Base-by-base conservation (phyloP, 2,797 vertebrate genomes). In the Arrhamphus sclerolepis region DNA sequence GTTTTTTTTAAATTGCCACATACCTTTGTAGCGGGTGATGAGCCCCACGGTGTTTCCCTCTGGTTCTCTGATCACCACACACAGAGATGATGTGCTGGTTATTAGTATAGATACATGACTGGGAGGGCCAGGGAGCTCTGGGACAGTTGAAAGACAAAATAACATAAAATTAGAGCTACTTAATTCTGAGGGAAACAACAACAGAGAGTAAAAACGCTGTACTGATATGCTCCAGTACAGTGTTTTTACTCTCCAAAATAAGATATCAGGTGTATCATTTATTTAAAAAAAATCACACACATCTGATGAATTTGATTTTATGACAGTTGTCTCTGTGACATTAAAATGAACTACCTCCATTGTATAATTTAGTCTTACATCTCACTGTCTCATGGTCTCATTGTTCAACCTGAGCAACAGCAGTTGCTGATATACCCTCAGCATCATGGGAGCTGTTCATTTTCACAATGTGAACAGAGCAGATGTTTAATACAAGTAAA, bases 11-110 rank as follows among this genome's bases (percentile, higher is more conserved):
- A 43, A 39, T 10, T 54, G 19, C 10, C 57, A 59, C 79, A 14
- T 66, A 92, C 93, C 92, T 89, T 75, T 91, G 74, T 92, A 91
- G 56, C 82, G 72, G 6, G 90, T 92, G 77, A 93, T 87, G 53
- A 94, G 86, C 17, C 91, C 89, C 0, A 51, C 52, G 28, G 1
- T 38, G 50, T 50, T 43, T 0, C 79, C 70, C 2, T 83, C 78
- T n/a, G 89, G 85, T 68, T 92, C 91, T 60, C 84, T 89, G 67
- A 93, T 89, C 1, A 54, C 56, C 72, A 93, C 89, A 40, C 74
- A 82, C 56, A 94, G 65, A n/a, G 89, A 91, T 0, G 85, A 86
- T 1, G 70, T 70, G 64, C 91, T 89, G 46, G 81, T 90, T 82
- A 94, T 89, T 72, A 90, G 67, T 38, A 93, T 76, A 44, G 83